Conservation (phyloP, 2,113 vertebrate species). For the Erinaceus europaeus region DNA sequence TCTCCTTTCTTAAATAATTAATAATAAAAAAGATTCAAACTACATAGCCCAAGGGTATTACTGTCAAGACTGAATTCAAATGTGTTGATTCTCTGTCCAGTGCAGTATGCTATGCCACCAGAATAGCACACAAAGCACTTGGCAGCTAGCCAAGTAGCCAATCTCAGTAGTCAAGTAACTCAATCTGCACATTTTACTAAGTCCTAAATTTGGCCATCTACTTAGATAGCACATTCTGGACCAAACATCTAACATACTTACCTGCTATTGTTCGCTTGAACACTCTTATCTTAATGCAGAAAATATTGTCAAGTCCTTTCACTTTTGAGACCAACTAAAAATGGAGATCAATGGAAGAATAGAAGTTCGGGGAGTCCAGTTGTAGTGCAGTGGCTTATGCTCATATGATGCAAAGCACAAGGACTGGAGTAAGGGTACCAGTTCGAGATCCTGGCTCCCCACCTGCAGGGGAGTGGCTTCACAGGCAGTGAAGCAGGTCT, state of each 20-base stretch:
- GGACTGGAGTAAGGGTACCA: no score
- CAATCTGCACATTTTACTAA: background rate
- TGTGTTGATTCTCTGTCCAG: background rate
- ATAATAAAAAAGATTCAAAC: no score
- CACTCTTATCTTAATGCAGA: background rate
- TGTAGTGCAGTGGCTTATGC: no score
- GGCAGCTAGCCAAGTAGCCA: no score
- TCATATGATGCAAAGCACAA: no score
- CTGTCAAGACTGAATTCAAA: background rate
- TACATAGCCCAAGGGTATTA: accelerated
- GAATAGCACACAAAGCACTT: no score
- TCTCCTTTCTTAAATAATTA: no score
- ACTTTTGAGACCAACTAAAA: background rate
- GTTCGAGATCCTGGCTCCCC: no score
- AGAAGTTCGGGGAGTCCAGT: no score
- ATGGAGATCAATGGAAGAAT: background rate
- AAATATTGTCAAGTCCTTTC: background rate
- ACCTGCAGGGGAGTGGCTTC: no score
- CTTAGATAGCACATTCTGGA: background rate
- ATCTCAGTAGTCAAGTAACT: no score
- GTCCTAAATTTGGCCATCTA: background rate
- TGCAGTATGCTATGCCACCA: background rate
- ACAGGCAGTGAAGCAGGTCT: background rate
- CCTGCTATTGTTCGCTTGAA: background rate
- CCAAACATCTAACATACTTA: background rate